These are phyloP conservation scores for Caenorhabditis plicata DNA, from an alignment of 2,888 invertebrate species.

Conservation along the genomic window DNA sequence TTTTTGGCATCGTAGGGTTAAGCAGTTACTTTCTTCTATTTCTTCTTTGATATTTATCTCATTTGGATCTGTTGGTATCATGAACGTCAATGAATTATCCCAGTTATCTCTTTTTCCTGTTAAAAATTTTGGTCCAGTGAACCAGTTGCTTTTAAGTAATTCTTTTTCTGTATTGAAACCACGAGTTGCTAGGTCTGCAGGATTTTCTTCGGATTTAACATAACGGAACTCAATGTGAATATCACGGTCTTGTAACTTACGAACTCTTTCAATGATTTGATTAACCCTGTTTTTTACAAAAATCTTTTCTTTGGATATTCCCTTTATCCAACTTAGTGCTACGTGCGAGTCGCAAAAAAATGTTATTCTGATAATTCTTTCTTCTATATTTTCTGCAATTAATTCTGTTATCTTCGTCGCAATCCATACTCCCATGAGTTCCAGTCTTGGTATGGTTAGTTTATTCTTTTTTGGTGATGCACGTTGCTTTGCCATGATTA, in stretches of 20 bases:
- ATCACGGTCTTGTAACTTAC: background rate
- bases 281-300: slow-evolving; percentile 4
- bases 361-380: background rate
- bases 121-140: slow-evolving; percentile 3
- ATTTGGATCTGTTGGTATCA: too few species aligned
- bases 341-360: slow-evolving; percentile 4
- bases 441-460: slow-evolving; percentile 2
- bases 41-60: too few species aligned
- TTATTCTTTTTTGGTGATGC: slow-evolving; percentile 1
- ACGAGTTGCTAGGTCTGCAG: slow-evolving; percentile 9
- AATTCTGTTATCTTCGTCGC: slow-evolving; percentile 1
- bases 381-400: background rate
- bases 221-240: background rate
- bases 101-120: too few species aligned
- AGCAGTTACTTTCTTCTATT: too few species aligned
- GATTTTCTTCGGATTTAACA: slow-evolving; percentile 5
- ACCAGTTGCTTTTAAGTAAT: slow-evolving; percentile 5
- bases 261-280: background rate
- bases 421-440: slow-evolving; percentile 2
- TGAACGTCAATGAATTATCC: too few species aligned
- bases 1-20: too few species aligned
- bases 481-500: background rate
- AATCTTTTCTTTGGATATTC: background rate
- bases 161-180: background rate
- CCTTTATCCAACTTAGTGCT: slow-evolving; percentile 1